Conservation (phyloP, 30 jellyfish, hydroid and myxozoan genomes). For the Pelagia noctiluca region DNA sequence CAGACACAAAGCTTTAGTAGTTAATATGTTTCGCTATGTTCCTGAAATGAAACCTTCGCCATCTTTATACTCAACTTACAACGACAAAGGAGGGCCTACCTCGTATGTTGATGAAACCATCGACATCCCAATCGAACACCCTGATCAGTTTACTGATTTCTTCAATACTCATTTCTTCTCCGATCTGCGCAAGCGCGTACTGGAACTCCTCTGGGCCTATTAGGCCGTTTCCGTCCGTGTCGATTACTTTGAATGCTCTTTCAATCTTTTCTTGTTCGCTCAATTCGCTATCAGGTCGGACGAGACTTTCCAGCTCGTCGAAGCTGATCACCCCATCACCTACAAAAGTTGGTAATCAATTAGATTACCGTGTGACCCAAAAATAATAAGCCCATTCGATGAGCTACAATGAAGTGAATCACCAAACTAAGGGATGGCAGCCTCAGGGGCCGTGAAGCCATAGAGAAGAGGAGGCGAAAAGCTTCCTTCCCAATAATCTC, state of each 20-base stretch:
- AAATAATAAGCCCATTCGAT: background rate
- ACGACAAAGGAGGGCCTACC: background rate
- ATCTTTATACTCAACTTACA: background rate
- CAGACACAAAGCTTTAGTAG: background rate
- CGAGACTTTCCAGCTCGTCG: slow-evolving; percentile 58
- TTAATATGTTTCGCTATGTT: background rate
- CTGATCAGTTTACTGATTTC: slow-evolving; percentile 52
- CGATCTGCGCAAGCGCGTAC: slow-evolving; percentile 57
- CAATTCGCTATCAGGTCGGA: slow-evolving; percentile 41
- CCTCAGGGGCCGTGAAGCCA: background rate
- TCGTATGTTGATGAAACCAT: slow-evolving; percentile 28
- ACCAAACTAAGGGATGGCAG: background rate
- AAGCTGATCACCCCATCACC: slow-evolving; percentile 72
- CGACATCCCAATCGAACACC: slow-evolving; percentile 68
- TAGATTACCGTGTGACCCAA: background rate
- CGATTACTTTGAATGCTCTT: slow-evolving; percentile 50
- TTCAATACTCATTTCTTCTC: slow-evolving; percentile 52
- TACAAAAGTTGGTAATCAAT: background rate
- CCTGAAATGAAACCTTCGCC: background rate
- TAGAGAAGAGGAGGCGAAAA: background rate
- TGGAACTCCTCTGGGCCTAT: slow-evolving; percentile 59
- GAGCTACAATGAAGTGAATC: background rate
- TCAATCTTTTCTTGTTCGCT: slow-evolving; percentile 41
- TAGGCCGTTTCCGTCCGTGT: slow-evolving; percentile 60
- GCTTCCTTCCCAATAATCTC: no score